Evolutionary conservation across 2,888 invertebrate genomes (phyloP), one percentile per base, ranked within the genome.

Genomic region (Masnerella sp.): DNA sequence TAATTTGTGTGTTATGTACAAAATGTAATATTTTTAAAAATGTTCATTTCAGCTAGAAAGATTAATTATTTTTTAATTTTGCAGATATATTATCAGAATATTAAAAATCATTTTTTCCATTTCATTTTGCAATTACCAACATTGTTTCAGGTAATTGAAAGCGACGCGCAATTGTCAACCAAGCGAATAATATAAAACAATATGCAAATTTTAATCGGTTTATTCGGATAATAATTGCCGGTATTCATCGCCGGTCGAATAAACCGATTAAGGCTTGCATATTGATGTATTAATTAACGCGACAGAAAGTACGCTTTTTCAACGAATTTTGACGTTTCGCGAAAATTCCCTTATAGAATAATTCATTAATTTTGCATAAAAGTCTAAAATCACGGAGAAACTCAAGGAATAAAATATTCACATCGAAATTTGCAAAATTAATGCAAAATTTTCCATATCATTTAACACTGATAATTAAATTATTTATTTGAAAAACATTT

Each of bases 191-290:
- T 43, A 59, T 59, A 38, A 59, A 47, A 59, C 38, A 47, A 59
- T 34, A 43, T 47, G 59, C 47, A 59, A 47, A 38, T 47, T 59
- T 36, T 59, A 47, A 59, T 47, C 59, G 28, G 38, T 45, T 47
- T 28, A 59, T 38, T 22, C 22, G 17, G 17, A 59, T 38, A 47
- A 38, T 47, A 59, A 59, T 30, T 43, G 43, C 17, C 11, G 49
- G 30, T 34, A 34, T 51, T 36, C 18, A 36, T 22, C 25, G 15
- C 28, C 25, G n/a, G 8, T 8, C 8, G 34, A 58, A 45, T 58
- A 58, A 58, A 45, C 45, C 34, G 34, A 45, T 58, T 58, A 58
- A 54, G 14, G 14, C 14, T 2, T 22, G 22, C 36, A 42, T 54
- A 54, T 28, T 54, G 36, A 49, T 52, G 30, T 40, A 40, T 40